Base-by-base conservation (phyloP, 1,140 invertebrate genomes). In the Caerostris extrusa region DNA sequence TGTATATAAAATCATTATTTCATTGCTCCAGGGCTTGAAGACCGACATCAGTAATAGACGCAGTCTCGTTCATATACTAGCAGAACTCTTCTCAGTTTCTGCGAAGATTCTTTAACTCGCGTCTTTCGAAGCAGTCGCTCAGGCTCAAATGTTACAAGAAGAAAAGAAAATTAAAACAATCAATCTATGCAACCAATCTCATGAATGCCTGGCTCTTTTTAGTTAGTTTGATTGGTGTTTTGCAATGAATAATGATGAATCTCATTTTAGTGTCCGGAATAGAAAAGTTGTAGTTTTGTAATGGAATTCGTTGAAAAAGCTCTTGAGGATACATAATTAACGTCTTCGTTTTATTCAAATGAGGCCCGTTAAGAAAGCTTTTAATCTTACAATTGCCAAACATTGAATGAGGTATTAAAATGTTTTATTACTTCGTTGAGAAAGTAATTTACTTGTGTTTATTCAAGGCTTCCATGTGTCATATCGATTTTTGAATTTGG, bases 141-240 rank as follows among this genome's bases (percentile, higher is more conserved):
- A 12, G 71, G 71, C 34, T 50, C 14, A 12, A 50, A 77, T 12
- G 50, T 50, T 5, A 19, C 50, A 50, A 50, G 34, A 77, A 77
- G 10, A 77, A 53, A 77, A 77, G 19, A 53, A 77, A 77, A 77
- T 77, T 77, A 77, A 77, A 77, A 77, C 71, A 77, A 77, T 77
- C 71, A 77, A 77, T 77, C 19, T 34, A 10, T 14, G 34, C 34
- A 50, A 12, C 34, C 5, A 50, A 34, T 50, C 34, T 77, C 71
- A 77, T 77, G 71, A 77, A 77, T 77, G 53, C 12, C n/a, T 77
- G 71, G 7, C 8, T 34, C 7, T 77, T 50, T 77, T 7, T 77
- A 50, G 69, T 12, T 77, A 34, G 34, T 34, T 34, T 34, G 34
- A 34, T 34, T 34, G 34, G 34, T 34, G 69, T 50, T 12, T 8